These are phyloP conservation scores for Artemia sp. DNA, from an alignment of 2,888 invertebrate species.

Conservation along the genomic window DNA sequence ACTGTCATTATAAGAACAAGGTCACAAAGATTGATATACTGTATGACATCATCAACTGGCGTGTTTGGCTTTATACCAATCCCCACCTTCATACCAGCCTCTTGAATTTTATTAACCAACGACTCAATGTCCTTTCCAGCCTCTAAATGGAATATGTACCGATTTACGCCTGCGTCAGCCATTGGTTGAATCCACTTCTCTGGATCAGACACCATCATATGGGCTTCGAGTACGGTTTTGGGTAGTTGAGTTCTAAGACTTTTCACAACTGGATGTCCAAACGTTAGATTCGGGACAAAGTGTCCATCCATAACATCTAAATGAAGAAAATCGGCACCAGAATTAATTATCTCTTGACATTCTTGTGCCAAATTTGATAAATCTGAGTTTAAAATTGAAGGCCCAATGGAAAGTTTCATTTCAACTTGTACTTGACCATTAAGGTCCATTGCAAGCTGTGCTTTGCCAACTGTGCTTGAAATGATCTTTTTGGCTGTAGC, in stretches of 20 bases:
- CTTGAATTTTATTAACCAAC: slow-evolving; percentile 69
- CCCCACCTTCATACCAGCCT: slow-evolving; percentile 92
- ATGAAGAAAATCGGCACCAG: slow-evolving; percentile 71
- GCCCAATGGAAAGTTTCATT: neutral
- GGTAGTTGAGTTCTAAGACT: slow-evolving; percentile 72
- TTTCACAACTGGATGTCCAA: slow-evolving; percentile 90
- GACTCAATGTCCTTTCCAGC: slow-evolving; percentile 49
- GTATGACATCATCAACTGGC: slow-evolving; percentile 53
- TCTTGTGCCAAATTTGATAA: too few species aligned
- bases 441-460: too few species aligned
- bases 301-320: slow-evolving; percentile 99
- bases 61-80: slow-evolving; percentile 89
- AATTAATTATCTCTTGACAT: too few species aligned
- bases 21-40: slow-evolving; percentile 68
- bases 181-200: slow-evolving; percentile 85
- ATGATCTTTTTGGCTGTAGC: too few species aligned
- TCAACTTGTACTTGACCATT: neutral
- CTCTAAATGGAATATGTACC: slow-evolving; percentile 95
- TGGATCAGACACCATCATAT: slow-evolving; percentile 97
- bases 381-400: slow-evolving; percentile 31
- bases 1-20: slow-evolving; percentile 96
- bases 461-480: too few species aligned
- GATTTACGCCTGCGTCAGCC: slow-evolving; percentile 92
- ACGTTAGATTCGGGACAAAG: slow-evolving; percentile 92
- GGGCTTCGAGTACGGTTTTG: slow-evolving; percentile 82